Base-by-base conservation (phyloP, 2,888 invertebrate genomes). In the Catonia carolina region DNA sequence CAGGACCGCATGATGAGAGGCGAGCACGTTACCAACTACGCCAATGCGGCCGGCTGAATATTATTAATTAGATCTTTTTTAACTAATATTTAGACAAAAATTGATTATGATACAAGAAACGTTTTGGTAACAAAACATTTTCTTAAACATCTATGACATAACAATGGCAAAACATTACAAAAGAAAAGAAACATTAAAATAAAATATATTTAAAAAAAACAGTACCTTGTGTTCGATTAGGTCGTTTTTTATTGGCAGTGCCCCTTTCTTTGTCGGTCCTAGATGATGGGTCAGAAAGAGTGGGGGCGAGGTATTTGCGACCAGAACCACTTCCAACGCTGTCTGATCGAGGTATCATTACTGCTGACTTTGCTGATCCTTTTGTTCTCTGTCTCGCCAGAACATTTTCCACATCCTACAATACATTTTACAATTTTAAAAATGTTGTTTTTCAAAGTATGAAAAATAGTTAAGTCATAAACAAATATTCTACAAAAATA, bases 261-360 rank as follows among this genome's bases (percentile, higher is more conserved):
- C 78, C 72, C 54, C 78, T 72, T 64, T 80, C 79, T 63, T 79
- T 81, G 52, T 81, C 80, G 3, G 75, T 72, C 47, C 79, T 71
- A 35, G 79, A 78, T 0, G 83, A 77, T 1, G 81, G 81, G 73
- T 90, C 89, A 18, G 89, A 89, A 47, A 89, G 73, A 0, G 89
- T 89, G 1, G 90, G 89, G 12, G 87, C 88, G 56, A 91, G 73
- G 71, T 84, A 90, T 69, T 89, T 89, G 64, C 89, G 81, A 0
- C 88, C 85, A 7, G 81, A 78, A 52, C 84, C 85, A 68, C 88
- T 88, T 18, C 89, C 89, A 10, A 90, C 86, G 63, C 90, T 91
- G 71, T 80, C 85, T 0, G 86, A 86, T 60, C 86, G 77, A 51
- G 83, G 83, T 8, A 66, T 67, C 18, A 56, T 74, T 69, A 23